phyloP scores from a whole-genome alignment of 2,888 invertebrate genomes.

The Rhagonycha fulva region DNA sequence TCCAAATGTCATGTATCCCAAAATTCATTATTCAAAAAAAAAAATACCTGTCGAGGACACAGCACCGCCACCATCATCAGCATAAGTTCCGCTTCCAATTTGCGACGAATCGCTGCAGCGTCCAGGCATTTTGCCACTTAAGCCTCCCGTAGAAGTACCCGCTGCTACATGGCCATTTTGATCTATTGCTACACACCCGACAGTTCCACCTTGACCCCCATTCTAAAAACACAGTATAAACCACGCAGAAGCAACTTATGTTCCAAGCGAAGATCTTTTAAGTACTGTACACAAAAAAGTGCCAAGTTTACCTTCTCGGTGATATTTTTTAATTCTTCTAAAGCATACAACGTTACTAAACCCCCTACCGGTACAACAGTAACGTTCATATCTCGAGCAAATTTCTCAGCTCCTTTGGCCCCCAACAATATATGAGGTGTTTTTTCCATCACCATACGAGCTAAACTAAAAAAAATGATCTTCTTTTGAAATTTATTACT shows the following conservation, averaged over 20 bases:
- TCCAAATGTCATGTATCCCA: too few relatives aligned
- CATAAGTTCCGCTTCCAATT: constrained; percentile 76
- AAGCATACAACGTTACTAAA: constrained; percentile 69
- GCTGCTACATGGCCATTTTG: constrained; percentile 73
- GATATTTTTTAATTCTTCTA: constrained; percentile 63
- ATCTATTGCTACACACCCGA: constrained; percentile 84
- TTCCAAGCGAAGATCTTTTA: constrained; percentile 62
- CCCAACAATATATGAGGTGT: constrained; percentile 76
- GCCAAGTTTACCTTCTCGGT: constrained; percentile 58
- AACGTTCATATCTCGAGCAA: constrained; percentile 70
- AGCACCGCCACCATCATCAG: constrained; percentile 72
- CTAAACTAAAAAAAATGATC: constrained; percentile 57
- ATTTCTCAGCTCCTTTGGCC: constrained; percentile 73
- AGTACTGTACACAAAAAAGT: too few relatives aligned
- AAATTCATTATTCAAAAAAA: too few relatives aligned
- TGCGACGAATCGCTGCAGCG: constrained; percentile 79
- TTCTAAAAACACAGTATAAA: constrained; percentile 28
- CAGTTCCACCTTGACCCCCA: constrained; percentile 73
- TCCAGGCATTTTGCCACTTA: constrained; percentile 78
- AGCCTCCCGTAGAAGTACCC: constrained; percentile 86
- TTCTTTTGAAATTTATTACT: background rate
- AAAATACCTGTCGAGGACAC: constrained; percentile 74
- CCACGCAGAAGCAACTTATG: background rate
- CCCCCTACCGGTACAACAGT: constrained; percentile 64
- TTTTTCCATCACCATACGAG: constrained; percentile 75